Percentiles rank a stretch among this genome's conserved stretches.
phyloP scores from a whole-genome alignment of 2,797 vertebrate genomes.

The Garrulus glandarius region DNA sequence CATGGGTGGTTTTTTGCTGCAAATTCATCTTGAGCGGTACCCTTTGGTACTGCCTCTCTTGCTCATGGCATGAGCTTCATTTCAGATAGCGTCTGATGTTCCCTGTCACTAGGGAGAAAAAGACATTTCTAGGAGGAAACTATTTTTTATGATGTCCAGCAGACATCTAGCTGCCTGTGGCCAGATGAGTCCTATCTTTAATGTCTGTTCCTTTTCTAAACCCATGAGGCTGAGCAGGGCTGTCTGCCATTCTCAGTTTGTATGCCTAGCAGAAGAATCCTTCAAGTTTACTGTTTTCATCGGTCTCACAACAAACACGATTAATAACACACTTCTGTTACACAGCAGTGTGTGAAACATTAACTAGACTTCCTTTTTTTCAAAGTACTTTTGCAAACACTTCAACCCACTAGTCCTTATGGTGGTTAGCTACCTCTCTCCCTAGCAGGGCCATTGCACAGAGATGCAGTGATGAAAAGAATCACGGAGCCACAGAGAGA shows the following conservation, averaged over 20 bases:
- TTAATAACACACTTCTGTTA: neutral
- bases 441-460: neutral
- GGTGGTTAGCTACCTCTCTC: neutral
- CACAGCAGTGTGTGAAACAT: neutral
- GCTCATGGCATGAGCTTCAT: accelerated
- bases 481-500: neutral
- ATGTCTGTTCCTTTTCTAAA: neutral
- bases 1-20: neutral
- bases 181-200: neutral
- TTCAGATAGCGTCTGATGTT: neutral
- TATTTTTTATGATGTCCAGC: neutral
- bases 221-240: neutral
- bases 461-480: neutral
- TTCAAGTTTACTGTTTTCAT: neutral
- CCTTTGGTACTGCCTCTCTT: neutral
- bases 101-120: neutral
- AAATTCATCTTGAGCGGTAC: neutral
- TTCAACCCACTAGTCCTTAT: neutral
- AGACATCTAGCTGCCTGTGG: neutral
- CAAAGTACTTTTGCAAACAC: neutral
- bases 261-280: neutral
- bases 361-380: neutral
- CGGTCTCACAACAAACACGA: neutral
- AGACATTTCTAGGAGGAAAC: neutral
- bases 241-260: neutral